Base-by-base conservation (phyloP, 1,140 invertebrate genomes). In the Drosophila arizonae region DNA sequence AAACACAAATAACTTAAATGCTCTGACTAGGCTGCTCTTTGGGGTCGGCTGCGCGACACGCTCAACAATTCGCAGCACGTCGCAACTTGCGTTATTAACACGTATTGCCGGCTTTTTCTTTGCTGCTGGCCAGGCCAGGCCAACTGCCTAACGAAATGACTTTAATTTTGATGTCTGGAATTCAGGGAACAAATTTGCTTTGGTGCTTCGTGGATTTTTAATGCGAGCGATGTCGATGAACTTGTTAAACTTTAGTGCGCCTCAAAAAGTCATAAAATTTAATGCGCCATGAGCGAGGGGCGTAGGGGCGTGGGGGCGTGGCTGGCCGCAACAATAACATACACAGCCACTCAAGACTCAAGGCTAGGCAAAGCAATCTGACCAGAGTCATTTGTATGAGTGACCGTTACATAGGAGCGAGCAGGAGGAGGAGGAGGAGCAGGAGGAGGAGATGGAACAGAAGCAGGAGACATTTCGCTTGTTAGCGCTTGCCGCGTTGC, bases 211-310 rank as follows among this genome's bases (percentile, higher is more conserved):
- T 58, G 51, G 57, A 73, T 76, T 86, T 86, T 63, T 57, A 81
- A 80, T 73, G 76, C 56, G 72, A 51, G 46, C 36, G 41, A 72
- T 46, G 48, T 15, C 69, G 26, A 64, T 67, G 66, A 75, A 78
- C 82, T 79, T 87, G 81, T 86, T 86, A 73, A 87, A 82, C 64
- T 87, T 86, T 79, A 76, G 76, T 79, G 55, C 68, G 82, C 62
- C 82, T 79, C 71, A 82, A 88, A 82, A 82, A 79, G 84, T 82
- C 79, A 82, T 87, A 82, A 79, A 87, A 87, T 79, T 72, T 88
- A 84, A 88, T 88, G 84, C 65, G 62, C 58, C 61, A 2, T 13
- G 13, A 13, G 5, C 13, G 15, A 8, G 17, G 11, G 41, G 13
- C 8, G 3, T 24, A 2, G 21, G 21, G 17, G 8, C 6, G 10